These are phyloP conservation scores for Bradypus variegatus DNA, from an alignment of 2,797 vertebrate genomes.

Conservation along the genomic window DNA sequence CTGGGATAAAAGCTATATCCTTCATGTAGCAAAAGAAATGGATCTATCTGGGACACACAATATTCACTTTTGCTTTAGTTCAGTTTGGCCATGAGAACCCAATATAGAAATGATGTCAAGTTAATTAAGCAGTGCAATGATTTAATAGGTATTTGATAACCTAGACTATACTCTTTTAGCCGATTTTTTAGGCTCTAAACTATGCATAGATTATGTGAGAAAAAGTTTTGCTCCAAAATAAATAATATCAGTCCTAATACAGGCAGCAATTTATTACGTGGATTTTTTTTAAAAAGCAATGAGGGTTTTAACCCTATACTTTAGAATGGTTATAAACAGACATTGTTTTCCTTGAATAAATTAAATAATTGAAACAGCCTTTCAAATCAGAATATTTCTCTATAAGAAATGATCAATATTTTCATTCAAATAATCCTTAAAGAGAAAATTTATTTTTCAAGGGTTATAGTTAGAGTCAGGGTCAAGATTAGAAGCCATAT, in stretches of 20 bases:
- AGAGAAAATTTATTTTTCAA: conserved; percentile 24
- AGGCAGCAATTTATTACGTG: not conserved
- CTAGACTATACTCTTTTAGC: conserved; percentile 12
- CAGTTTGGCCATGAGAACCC: not conserved
- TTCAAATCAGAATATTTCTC: not conserved
- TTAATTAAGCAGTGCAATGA: not conserved
- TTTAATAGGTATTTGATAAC: conserved; percentile 34
- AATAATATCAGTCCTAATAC: conserved; percentile 18
- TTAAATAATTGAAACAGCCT: conserved; percentile 19
- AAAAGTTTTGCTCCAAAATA: conserved; percentile 27
- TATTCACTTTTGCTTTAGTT: not conserved
- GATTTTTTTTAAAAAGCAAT: not conserved
- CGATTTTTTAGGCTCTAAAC: conserved; percentile 17
- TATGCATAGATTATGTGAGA: not conserved
- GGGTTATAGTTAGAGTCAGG: not conserved
- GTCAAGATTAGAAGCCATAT: not conserved
- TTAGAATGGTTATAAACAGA: not conserved
- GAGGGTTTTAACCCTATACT: not conserved
- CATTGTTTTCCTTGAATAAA: conserved; percentile 19
- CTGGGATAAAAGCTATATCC: conserved; percentile 23
- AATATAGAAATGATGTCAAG: conserved; percentile 16
- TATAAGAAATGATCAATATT: not conserved
- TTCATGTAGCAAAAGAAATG: conserved; percentile 23
- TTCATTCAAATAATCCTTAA: not conserved
- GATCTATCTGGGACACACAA: not conserved